Evolutionary conservation across 2,888 invertebrate species (phyloP), one percentile per base, ranked within the genome.

Genomic region (Allygus modestus): DNA sequence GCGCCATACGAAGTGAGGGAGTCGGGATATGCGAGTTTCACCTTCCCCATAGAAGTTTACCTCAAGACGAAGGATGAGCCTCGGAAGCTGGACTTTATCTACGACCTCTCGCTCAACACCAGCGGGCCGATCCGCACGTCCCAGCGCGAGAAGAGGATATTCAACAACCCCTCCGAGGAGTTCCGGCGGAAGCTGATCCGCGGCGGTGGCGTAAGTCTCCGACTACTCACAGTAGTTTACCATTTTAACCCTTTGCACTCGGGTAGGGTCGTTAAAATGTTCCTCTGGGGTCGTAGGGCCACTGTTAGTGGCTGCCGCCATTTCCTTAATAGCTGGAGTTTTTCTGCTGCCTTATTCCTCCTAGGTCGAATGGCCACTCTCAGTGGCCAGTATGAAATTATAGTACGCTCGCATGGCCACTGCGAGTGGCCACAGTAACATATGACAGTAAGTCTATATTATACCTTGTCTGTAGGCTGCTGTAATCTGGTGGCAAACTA

Each of bases 21-120:
- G 90, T 96, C 97, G n/a, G 98, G 99, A 7, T 99, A 99, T 92
- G 98, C 98, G 85, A 97, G 98, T 43, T 99, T 99, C 90, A 92
- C 94, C 75, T 92, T 99, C 85, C 96, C 96, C 0, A 97, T 99
- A 88, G 97, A 98, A 89, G 95, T 99, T 87, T 95, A 96, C 90
- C 92, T 97, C 87, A 96, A 94, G 88, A 98, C 96, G 90, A 96
- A 96, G 90, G 97, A 97, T 90, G 97, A 97, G 89, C 97, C 97
- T 12, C 97, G 96, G 90, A 97, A 95, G 89, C 94, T 97, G 82
- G 92, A 93, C 88, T 95, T 95, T 90, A 92, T 93, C 82, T 99
- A 99, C 92, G 98, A 98, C 91, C 93, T 99, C 87, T 94, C 94
- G 89, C 91, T 99, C 85, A 96, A 96, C 90, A 92, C 93, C 17